Conservation (phyloP, 2,113 vertebrate species). For the Macheiramphus alcinus region DNA sequence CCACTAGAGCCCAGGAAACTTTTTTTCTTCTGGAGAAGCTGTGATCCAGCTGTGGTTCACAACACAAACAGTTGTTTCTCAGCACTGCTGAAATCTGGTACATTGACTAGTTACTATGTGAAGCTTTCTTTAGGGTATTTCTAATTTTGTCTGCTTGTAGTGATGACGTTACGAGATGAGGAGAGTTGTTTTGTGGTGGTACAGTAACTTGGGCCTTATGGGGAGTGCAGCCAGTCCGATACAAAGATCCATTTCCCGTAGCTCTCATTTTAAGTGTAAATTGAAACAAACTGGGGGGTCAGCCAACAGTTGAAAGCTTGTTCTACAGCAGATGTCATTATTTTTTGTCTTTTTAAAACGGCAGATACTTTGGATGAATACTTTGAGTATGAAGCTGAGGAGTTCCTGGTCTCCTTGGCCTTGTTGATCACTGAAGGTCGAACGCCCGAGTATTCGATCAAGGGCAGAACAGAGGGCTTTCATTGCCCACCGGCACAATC, state of each 20-base stretch:
- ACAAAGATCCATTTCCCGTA: not conserved
- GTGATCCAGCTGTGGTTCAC: not conserved
- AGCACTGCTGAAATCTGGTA: not conserved
- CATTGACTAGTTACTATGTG: not conserved
- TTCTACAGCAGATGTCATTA: not conserved
- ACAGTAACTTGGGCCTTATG: not conserved
- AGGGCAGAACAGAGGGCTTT: slow-evolving; percentile 93
- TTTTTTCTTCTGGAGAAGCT: not conserved
- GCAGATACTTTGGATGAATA: slow-evolving; percentile 92
- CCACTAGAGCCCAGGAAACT: not conserved
- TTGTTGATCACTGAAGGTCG: slow-evolving; percentile 96
- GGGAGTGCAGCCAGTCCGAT: not conserved
- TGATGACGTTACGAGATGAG: not conserved
- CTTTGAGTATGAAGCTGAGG: slow-evolving; percentile 96
- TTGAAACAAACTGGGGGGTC: not conserved
- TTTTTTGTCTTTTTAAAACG: not conserved
- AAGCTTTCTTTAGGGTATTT: not conserved
- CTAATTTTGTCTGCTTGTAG: not conserved
- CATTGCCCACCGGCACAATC: slow-evolving; percentile 96
- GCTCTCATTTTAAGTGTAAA: not conserved
- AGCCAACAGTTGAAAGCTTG: not conserved
- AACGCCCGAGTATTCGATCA: slow-evolving; percentile 92
- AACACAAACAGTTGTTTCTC: not conserved
- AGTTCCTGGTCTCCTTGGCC: slow-evolving; percentile 95
- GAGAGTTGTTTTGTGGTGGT: not conserved